phyloP scores from a whole-genome alignment of 2,888 invertebrate species.

The Lumbricus terrestris region DNA sequence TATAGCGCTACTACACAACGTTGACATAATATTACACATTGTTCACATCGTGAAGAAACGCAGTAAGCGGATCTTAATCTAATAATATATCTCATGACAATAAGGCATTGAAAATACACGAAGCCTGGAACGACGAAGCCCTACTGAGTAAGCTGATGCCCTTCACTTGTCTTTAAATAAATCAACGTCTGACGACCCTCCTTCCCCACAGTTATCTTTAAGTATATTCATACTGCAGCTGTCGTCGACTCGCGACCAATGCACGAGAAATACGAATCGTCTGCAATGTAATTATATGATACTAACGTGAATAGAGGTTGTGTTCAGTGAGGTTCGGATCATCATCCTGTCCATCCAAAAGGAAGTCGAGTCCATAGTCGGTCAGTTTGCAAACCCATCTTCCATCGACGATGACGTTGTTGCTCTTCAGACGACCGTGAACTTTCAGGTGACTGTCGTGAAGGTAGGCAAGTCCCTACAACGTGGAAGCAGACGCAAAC shows the following conservation, averaged over 20 bases:
- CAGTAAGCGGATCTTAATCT: too few relatives aligned
- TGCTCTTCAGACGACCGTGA: constrained; percentile 50
- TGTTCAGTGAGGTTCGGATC: constrained; percentile 35
- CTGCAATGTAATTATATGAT: too few relatives aligned
- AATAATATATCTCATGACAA: too few relatives aligned
- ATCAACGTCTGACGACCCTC: too few relatives aligned
- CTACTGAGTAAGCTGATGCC: too few relatives aligned
- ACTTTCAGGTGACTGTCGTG: constrained; percentile 46
- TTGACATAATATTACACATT: neutral
- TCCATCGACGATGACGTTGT: constrained; percentile 51
- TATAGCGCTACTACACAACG: neutral
- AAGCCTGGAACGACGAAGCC: too few relatives aligned
- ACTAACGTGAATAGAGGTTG: constrained; percentile 26
- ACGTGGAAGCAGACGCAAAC: neutral
- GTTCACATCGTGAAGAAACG: too few relatives aligned
- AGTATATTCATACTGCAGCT: too few relatives aligned
- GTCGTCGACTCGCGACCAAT: too few relatives aligned
- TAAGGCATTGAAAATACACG: too few relatives aligned
- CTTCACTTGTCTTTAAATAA: too few relatives aligned
- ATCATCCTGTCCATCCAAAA: constrained; percentile 39
- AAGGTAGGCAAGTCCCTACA: constrained; percentile 49
- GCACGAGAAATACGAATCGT: neutral
- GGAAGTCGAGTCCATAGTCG: constrained; percentile 46
- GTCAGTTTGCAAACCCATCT: constrained; percentile 53
- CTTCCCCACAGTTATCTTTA: too few relatives aligned